These are phyloP conservation scores for Neolamprologus toae DNA, from an alignment of 2,113 vertebrate genomes.

Conservation along the genomic window DNA sequence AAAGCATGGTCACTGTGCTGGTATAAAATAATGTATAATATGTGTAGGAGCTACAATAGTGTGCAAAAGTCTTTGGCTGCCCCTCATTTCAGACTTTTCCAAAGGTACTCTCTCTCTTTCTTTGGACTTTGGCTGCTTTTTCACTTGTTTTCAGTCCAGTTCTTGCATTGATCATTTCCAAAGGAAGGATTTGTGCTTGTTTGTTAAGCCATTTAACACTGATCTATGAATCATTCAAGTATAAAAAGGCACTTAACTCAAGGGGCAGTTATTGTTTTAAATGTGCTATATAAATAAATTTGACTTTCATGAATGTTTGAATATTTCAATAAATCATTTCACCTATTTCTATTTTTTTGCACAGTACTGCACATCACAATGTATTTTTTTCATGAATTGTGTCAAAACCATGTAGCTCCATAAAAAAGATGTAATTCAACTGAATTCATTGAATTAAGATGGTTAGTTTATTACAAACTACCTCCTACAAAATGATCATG, in stretches of 20 bases:
- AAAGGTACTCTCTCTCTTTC: not conserved
- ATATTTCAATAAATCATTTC: not conserved
- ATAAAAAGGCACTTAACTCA: not conserved
- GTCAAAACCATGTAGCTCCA: not conserved
- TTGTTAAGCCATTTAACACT: not conserved
- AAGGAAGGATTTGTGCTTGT: not conserved
- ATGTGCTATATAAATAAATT: not conserved
- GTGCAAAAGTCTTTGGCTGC: not conserved
- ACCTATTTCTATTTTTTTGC: not conserved
- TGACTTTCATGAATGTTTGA: not conserved
- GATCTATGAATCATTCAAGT: not conserved
- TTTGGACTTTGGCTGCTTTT: not conserved
- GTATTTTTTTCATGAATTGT: not conserved
- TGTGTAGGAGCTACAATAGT: not conserved
- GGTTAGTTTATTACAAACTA: not conserved
- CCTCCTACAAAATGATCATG: not conserved
- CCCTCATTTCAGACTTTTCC: not conserved
- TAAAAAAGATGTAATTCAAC: not conserved
- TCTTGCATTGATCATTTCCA: not conserved
- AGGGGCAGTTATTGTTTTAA: not conserved
- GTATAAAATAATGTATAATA: not conserved
- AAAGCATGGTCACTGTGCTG: not conserved
- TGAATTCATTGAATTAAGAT: not conserved
- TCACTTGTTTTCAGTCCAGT: not conserved
- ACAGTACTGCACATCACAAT: not conserved